Base-by-base conservation (phyloP, 2,797 vertebrate species). In the Hemitrygon akajei region DNA sequence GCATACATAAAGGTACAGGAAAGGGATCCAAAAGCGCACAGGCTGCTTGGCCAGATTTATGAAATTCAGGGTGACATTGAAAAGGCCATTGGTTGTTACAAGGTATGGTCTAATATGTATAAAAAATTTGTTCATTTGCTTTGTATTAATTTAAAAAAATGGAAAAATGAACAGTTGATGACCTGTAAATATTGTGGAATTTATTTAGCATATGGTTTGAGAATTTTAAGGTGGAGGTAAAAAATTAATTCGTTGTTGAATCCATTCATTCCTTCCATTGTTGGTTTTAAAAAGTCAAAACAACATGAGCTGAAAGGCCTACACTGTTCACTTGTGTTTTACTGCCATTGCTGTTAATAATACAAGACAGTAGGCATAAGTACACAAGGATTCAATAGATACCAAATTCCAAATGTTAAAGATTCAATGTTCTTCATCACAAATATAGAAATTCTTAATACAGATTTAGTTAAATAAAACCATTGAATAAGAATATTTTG, bases 21-120 rank as follows among this genome's bases (percentile, higher is more conserved):
- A 95, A 97, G 98, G 93, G 99, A 99, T 96, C 98, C 98, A 25
- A 99, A 99, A 97, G 99, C 98, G 77, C 98, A 99, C 95, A 98
- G 97, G 94, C 99, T 99, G 95, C 97, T 99, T 94, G 99, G 98
- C 84, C 98, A 98, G 94, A 98, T 99, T 63, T 99, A 97, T 11
- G 98, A 99, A 96, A 96, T 95, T 94, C 98, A 99, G 37, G 98
- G 97, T 93, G 98, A 99, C 79, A 93, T 97, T 95, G 97, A 97
- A 95, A 99, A 98, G 96, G 98, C 99, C 86, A 96, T 99, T 91
- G 98, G 98, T 94, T 99, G 98, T 96, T 99, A 99, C 89, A 99
- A 98, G 97, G 99, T 99, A 95, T 94, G 95, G 58, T 12, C 18
- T 82, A 69, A 66, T 47, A 25, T 66, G 22, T 20, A 76, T 86